Evolutionary conservation across 1,140 invertebrate genomes (phyloP).

Genomic region (Nasonia giraulti): DNA sequence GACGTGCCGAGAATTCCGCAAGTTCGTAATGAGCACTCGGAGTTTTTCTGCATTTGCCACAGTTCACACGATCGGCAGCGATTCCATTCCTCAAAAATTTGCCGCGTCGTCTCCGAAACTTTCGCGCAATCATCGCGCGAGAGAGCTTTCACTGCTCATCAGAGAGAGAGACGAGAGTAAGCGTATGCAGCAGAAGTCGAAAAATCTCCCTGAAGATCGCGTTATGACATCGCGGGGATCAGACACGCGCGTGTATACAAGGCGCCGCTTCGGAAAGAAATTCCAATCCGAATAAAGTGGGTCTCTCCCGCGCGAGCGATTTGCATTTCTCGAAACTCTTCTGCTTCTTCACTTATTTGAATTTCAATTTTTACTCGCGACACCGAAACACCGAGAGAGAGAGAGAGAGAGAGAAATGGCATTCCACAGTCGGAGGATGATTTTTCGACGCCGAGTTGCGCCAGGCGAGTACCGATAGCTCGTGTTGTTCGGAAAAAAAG

Average conservation of each 20-base stretch:
- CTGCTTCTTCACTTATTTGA: conserved; percentile 7
- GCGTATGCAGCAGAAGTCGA: neutral
- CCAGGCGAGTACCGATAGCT: too few relatives aligned
- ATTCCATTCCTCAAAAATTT: too few relatives aligned
- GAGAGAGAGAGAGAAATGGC: neutral
- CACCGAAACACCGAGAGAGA: neutral
- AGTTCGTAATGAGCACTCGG: too few relatives aligned
- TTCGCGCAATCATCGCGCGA: too few relatives aligned
- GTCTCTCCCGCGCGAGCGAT: neutral
- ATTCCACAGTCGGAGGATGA: too few relatives aligned
- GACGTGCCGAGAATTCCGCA: too few relatives aligned
- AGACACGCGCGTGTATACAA: neutral
- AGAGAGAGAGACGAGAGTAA: too few relatives aligned
- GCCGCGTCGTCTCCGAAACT: too few relatives aligned
- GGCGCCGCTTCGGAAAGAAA: conserved; percentile 1
- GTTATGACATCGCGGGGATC: conserved; percentile 15
- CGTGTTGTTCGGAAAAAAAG: too few relatives aligned
- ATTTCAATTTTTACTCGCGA: conserved; percentile 35
- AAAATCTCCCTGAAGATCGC: neutral
- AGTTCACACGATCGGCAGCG: too few relatives aligned
- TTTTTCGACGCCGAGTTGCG: too few relatives aligned
- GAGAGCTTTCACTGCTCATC: neutral
- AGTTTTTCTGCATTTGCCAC: too few relatives aligned
- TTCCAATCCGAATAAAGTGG: neutral
- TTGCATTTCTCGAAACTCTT: conserved; percentile 15